Evolutionary conservation across 2,888 invertebrate species (phyloP), one percentile per base, ranked within the genome.

Genomic region (Dicranocentrus wangi): DNA sequence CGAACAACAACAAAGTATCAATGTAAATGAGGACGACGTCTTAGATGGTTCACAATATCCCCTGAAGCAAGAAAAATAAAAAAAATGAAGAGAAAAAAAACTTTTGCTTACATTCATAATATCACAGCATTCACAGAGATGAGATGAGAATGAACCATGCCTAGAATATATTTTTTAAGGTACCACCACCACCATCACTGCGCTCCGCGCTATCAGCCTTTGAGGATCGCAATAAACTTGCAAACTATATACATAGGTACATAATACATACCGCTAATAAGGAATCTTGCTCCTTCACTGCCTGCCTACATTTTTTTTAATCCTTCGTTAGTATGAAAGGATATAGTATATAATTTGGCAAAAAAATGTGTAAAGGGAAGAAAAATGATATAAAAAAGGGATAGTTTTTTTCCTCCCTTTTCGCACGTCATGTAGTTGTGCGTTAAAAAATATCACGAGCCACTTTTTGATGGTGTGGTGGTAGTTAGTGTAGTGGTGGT

Each of bases 331-430:
- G 23, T n/a, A 47, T 47, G 47, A 47, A 47, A 47, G 47, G 47
- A 47, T 47, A 47, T 39, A 39, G 39, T 39, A 5, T 13, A 8
- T 15, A 10, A n/a, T 5, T 47, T 47, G 5, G 15, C 15, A n/a
- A 47, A 63, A 47, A 23, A 19, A n/a, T 17, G 10, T 47, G 15
- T 47, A n/a, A 47, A 63, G 51, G n/a, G 15, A n/a, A 21, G 10
- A 1, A 55, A 55, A 25, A 72, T 73, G 73, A 25, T 17, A 65
- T 32, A 66, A 60, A 47, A 75, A 70, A 75, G 66, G 65, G 75
- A 21, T 66, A 47, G 17, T 66, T 76, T 47, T 68, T 60, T 69
- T 21, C 47, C 66, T 47, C 65, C 43, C 25, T 65, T 39, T 39
- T 58, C 39, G 47, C 51, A 61, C 76, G 68, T 25, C 60, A 68